phyloP scores from a whole-genome alignment of 1,140 invertebrate genomes.

The Drosophila bocqueti region DNA sequence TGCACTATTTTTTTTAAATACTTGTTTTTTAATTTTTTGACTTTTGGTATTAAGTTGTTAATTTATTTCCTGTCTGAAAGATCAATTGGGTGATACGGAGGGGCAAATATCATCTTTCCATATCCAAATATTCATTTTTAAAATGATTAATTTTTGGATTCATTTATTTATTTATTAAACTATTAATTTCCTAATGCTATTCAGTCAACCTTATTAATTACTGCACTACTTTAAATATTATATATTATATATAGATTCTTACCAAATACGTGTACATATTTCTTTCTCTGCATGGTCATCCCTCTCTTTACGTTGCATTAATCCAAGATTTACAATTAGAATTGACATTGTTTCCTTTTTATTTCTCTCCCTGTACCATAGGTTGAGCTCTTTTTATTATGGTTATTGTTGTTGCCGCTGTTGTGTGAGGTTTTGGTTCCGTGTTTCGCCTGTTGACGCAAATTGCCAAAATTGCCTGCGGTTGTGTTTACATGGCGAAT shows the following conservation, averaged over 20 bases:
- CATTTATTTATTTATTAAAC: not conserved
- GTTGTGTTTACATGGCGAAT: slow-evolving; percentile 82
- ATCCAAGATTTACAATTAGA: slow-evolving; percentile 9
- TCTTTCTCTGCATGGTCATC: not conserved
- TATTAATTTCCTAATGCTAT: not conserved
- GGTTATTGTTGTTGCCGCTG: not conserved
- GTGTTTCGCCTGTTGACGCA: slow-evolving; percentile 79
- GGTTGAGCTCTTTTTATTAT: slow-evolving; percentile 39
- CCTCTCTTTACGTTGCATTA: not conserved
- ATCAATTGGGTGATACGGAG: no score
- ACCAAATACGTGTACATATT: not conserved
- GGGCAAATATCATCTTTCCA: no score
- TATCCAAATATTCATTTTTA: no score
- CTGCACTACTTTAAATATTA: not conserved
- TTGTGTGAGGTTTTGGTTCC: slow-evolving; percentile 48
- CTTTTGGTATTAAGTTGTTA: no score
- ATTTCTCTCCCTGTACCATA: slow-evolving; percentile 19
- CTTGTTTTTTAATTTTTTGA: no score
- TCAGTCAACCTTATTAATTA: not conserved
- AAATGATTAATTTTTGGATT: not conserved
- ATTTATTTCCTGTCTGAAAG: no score
- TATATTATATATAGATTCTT: not conserved
- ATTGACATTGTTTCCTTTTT: slow-evolving; percentile 8
- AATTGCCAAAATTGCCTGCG: slow-evolving; percentile 83
- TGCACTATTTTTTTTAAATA: no score